A percentile compares a stretch with the other conserved stretches of the same genome.
phyloP scores from a whole-genome alignment of 2,888 invertebrate genomes.

The Gastracanthus pulcherrimus region DNA sequence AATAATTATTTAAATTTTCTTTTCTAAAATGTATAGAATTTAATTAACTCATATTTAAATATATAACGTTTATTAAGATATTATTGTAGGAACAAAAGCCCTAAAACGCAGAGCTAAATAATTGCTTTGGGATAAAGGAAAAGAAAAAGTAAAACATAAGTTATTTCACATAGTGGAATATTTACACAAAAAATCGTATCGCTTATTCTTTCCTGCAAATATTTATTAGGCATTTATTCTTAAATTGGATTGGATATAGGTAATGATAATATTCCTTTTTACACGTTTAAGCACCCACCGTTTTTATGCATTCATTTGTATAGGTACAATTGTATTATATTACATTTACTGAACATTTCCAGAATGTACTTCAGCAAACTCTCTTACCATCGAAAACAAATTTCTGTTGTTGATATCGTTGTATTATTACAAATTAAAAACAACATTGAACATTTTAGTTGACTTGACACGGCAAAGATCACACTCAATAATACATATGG shows the following conservation, averaged over 20 bases:
- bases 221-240: too few species aligned
- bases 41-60: too few species aligned
- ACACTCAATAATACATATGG: conserved; percentile 21
- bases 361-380: conserved; percentile 44
- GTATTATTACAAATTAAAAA: conserved; percentile 24
- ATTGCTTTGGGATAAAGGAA: too few species aligned
- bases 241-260: not conserved
- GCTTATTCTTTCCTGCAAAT: not conserved
- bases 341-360: conserved; percentile 48
- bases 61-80: too few species aligned
- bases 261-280: not conserved
- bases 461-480: conserved; percentile 10
- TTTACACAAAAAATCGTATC: too few species aligned
- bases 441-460: conserved; percentile 29
- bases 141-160: too few species aligned
- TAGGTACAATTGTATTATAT: conserved; percentile 34
- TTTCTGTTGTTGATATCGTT: not conserved
- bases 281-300: conserved; percentile 21
- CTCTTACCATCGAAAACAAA: not conserved
- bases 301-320: conserved; percentile 47
- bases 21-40: too few species aligned
- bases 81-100: too few species aligned
- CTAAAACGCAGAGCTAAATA: too few species aligned
- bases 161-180: too few species aligned
- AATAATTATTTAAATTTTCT: too few species aligned